These are phyloP conservation scores for Lethenteron camtschaticum DNA, from an alignment of 2,113 vertebrate species.

Conservation along the genomic window DNA sequence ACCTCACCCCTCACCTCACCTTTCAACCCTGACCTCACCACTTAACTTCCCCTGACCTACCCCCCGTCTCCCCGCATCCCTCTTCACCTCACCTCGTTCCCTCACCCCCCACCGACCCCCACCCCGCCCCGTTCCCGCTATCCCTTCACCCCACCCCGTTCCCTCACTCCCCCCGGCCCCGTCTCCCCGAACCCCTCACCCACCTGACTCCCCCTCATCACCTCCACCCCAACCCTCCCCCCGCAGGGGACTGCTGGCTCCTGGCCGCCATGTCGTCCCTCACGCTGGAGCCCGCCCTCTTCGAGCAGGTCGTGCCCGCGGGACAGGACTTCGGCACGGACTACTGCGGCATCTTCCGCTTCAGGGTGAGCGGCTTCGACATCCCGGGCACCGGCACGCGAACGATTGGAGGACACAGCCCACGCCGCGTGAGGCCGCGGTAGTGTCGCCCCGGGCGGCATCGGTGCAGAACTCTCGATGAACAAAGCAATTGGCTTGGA, in stretches of 20 bases:
- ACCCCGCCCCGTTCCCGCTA: background rate
- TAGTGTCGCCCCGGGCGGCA: no score
- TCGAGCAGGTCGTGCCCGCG: constrained; percentile 18
- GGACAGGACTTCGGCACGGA: constrained; percentile 26
- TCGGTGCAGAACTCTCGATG: no score
- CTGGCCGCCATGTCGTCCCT: constrained; percentile 27
- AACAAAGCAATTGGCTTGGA: no score
- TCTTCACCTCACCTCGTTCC: background rate
- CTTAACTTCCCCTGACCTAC: no score
- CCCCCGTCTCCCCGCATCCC: background rate
- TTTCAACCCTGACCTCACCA: background rate
- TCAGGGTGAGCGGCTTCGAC: constrained; percentile 14
- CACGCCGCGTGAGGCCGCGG: no score
- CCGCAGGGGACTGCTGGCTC: constrained; percentile 13
- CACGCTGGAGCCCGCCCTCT: constrained; percentile 23
- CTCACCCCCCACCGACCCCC: background rate
- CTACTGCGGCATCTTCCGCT: constrained; percentile 28
- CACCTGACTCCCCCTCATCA: background rate
- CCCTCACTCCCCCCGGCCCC: background rate
- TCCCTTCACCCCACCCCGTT: background rate
- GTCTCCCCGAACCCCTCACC: background rate
- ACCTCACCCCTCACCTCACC: background rate
- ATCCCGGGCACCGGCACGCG: no score
- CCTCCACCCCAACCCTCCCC: background rate
- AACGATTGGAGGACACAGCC: no score